These are phyloP conservation scores for Melanogrammus aeglefinus DNA, from an alignment of 2,797 vertebrate genomes.

Conservation along the genomic window DNA sequence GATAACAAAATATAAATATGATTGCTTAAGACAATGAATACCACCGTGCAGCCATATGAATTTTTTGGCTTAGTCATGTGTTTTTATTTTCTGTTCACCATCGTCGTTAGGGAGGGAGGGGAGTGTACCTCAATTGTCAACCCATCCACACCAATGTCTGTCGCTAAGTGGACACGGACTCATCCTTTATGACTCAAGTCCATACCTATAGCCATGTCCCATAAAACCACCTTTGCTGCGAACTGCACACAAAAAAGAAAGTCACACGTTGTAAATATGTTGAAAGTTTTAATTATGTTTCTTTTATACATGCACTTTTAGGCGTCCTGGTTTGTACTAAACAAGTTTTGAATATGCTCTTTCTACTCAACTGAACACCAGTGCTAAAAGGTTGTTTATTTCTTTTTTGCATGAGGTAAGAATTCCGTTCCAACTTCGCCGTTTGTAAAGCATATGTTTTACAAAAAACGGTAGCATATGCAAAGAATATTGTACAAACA, in stretches of 20 bases:
- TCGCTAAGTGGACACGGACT: background rate
- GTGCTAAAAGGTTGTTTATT: background rate
- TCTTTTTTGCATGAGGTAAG: conserved; percentile 25
- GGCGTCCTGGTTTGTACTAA: conserved; percentile 66
- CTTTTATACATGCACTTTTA: conserved; percentile 70
- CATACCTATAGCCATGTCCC: conserved; percentile 8
- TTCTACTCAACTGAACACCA: conserved; percentile 41
- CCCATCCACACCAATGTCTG: background rate
- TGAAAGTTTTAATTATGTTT: conserved; percentile 48
- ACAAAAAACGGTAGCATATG: background rate
- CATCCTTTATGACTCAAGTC: background rate
- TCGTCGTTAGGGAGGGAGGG: conserved; percentile 53
- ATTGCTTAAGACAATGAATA: conserved; percentile 68
- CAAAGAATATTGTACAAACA: conserved; percentile 2
- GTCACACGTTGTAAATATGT: conserved; percentile 54
- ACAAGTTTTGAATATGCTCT: conserved; percentile 52
- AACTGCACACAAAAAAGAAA: conserved; percentile 51
- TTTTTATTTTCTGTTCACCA: conserved; percentile 31
- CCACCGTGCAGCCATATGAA: conserved; percentile 35
- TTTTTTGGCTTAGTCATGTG: conserved; percentile 18
- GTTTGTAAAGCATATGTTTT: background rate
- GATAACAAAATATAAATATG: conserved; percentile 29
- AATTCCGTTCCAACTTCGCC: conserved; percentile 10
- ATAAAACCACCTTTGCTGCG: conserved; percentile 33
- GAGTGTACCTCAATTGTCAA: conserved; percentile 1